phyloP scores from a whole-genome alignment of 2,797 vertebrate species.

The Choloepus didactylus region DNA sequence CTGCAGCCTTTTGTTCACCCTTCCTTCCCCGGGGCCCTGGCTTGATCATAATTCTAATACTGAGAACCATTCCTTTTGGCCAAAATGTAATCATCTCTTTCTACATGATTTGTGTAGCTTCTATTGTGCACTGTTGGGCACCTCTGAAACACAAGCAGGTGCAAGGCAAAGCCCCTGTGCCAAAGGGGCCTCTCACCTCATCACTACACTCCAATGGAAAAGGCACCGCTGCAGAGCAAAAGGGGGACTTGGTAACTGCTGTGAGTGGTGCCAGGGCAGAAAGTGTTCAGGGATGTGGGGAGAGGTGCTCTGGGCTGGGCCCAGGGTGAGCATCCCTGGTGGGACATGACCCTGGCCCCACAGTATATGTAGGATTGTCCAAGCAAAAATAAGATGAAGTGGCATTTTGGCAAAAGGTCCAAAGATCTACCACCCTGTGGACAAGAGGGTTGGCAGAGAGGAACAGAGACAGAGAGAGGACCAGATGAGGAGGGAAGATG shows the following conservation, averaged over 20 bases:
- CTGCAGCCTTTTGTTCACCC: neutral
- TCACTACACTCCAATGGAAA: neutral
- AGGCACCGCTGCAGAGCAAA: neutral
- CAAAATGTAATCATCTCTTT: neutral
- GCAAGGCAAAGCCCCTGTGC: neutral
- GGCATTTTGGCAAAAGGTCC: neutral
- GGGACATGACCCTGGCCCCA: neutral
- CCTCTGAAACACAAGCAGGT: neutral
- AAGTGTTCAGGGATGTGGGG: neutral
- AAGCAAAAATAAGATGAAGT: neutral
- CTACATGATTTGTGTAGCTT: accelerated
- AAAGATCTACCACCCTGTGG: too few species aligned
- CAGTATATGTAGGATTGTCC: too few species aligned
- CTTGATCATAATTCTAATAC: neutral
- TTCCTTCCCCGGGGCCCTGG: neutral
- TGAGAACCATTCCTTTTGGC: neutral
- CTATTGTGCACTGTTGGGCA: neutral
- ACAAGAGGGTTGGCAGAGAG: too few species aligned
- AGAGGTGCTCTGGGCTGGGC: neutral
- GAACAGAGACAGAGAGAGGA: neutral
- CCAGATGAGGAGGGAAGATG: neutral
- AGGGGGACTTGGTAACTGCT: neutral
- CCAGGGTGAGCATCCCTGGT: neutral
- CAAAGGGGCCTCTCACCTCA: neutral
- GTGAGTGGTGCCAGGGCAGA: neutral